Conservation (phyloP, 2,797 vertebrate genomes). For the Epinephelus coioides region DNA sequence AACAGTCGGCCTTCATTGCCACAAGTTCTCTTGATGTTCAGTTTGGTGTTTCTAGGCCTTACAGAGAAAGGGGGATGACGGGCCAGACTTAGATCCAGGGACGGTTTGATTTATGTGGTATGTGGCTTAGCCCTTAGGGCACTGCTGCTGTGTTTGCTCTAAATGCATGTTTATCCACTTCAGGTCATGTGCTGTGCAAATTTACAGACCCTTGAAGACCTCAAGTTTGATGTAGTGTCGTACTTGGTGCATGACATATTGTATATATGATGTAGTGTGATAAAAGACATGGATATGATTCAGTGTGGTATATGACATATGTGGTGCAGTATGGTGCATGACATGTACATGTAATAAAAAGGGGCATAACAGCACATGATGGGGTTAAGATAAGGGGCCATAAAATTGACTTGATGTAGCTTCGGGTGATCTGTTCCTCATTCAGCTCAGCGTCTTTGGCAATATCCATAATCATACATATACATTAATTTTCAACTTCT, state of each 20-base stretch:
- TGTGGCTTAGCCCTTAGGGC: neutral
- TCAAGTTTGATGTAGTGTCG: constrained; percentile 28
- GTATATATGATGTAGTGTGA: constrained; percentile 22
- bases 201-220: constrained; percentile 20
- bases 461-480: constrained; percentile 45
- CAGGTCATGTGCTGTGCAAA: constrained; percentile 24
- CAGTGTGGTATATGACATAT: neutral
- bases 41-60: too few relatives aligned
- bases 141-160: neutral
- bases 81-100: neutral
- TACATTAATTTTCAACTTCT: constrained; percentile 23
- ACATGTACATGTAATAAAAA: constrained; percentile 23
- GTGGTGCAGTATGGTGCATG: neutral
- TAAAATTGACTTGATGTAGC: constrained; percentile 35
- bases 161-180: constrained; percentile 20
- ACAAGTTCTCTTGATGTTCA: too few relatives aligned
- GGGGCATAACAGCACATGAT: constrained; percentile 14
- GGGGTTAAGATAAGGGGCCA: constrained; percentile 24
- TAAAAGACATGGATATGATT: constrained; percentile 19
- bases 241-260: constrained; percentile 4
- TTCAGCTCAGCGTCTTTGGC: constrained; percentile 31
- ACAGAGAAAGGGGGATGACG: neutral
- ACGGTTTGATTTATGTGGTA: neutral
- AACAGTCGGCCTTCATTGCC: too few relatives aligned
- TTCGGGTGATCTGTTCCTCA: constrained; percentile 30